phyloP scores from a whole-genome alignment of 1,140 invertebrate genomes.

The Probaryconus sp. region DNA sequence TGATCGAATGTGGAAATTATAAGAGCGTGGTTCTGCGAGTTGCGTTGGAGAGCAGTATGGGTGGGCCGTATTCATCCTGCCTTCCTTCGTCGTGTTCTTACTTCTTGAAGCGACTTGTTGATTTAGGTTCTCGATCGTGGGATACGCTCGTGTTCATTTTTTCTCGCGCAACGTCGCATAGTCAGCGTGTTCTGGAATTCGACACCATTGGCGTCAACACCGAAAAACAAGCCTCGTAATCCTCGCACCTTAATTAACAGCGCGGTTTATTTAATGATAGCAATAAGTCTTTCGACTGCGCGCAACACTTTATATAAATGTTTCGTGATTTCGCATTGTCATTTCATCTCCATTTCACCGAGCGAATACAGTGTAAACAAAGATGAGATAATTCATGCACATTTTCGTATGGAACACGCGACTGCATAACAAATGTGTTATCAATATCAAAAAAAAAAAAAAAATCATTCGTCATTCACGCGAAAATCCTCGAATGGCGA shows the following conservation, averaged over 20 bases:
- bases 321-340: slow-evolving; percentile 24
- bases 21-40: slow-evolving; percentile 27
- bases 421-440: too few relatives aligned
- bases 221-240: slow-evolving; percentile 44
- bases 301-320: slow-evolving; percentile 13
- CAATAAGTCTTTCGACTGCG: slow-evolving; percentile 24
- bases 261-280: slow-evolving; percentile 43
- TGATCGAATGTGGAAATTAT: slow-evolving; percentile 49
- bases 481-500: background rate
- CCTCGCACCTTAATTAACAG: slow-evolving; percentile 50
- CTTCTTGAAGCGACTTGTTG: slow-evolving; percentile 62
- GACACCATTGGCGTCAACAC: slow-evolving; percentile 48
- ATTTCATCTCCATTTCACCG: slow-evolving; percentile 12
- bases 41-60: slow-evolving; percentile 32
- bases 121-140: slow-evolving; percentile 65
- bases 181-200: slow-evolving; percentile 53
- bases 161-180: slow-evolving; percentile 48
- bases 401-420: slow-evolving; percentile 15
- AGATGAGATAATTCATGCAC: slow-evolving; percentile 14
- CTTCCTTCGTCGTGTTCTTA: slow-evolving; percentile 46
- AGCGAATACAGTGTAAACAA: slow-evolving; percentile 3
- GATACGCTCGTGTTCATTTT: slow-evolving; percentile 63
- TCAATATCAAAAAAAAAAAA: slow-evolving; percentile 2
- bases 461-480: slow-evolving; percentile 22
- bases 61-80: slow-evolving; percentile 60